Conservation (phyloP, 2,797 vertebrate species). For the Varecia variegata region DNA sequence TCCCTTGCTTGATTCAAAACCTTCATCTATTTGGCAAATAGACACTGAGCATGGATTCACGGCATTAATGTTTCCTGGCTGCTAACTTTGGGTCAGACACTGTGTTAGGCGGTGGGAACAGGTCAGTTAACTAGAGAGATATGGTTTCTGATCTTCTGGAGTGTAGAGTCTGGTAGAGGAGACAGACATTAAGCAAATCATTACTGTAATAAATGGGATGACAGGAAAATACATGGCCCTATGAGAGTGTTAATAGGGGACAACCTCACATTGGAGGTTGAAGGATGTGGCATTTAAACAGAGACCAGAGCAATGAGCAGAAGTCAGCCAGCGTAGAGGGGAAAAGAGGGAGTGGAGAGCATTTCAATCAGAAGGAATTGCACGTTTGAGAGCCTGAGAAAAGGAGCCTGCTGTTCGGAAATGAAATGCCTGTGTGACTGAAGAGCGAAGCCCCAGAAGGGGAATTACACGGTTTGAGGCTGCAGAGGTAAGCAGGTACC, state of each 20-base stretch:
- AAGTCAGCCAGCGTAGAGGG: background rate
- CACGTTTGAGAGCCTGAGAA: background rate
- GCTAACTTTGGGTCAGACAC: background rate
- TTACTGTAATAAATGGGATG: constrained; percentile 53
- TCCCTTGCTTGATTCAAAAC: background rate
- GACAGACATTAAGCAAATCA: constrained; percentile 55
- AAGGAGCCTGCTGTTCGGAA: background rate
- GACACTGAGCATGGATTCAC: background rate
- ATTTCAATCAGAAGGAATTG: constrained; percentile 42
- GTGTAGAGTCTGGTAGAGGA: constrained; percentile 10
- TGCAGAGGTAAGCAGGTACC: background rate
- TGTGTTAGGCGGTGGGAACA: background rate
- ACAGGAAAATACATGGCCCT: constrained; percentile 42
- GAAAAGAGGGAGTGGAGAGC: constrained; percentile 9
- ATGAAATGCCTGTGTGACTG: background rate
- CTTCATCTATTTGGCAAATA: background rate
- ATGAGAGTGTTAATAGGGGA: constrained; percentile 45
- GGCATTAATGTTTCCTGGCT: background rate
- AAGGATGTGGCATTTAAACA: constrained; percentile 46
- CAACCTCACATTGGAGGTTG: constrained; percentile 27
- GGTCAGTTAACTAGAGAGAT: background rate
- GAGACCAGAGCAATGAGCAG: constrained; percentile 28
- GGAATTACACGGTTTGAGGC: background rate
- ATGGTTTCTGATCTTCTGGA: constrained; percentile 2
- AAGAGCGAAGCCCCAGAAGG: background rate